Evolutionary conservation across 2,888 invertebrate species (phyloP), one percentile per base, ranked within the genome.

Genomic region (Lasius fuliginosus): DNA sequence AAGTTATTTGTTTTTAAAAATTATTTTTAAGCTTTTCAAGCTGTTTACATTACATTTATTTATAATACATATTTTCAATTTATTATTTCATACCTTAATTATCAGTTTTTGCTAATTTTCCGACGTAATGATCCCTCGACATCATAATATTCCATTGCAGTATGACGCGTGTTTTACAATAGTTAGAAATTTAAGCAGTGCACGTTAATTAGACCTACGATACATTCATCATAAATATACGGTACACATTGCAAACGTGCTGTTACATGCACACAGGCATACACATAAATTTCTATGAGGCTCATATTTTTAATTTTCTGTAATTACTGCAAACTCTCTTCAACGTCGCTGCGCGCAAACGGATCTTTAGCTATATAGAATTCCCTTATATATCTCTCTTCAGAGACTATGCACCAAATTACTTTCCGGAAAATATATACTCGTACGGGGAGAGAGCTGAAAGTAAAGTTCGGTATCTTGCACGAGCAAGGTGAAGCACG

Each of bases 291-390:
- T 73, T 62, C 60, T 46, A 27, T 46, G 46, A 69, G 46, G 33
- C 23, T 71, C 73, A 36, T 81, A 73, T 71, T 81, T 81, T 81
- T 81, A 73, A 81, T 81, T 81, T 73, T 46, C 60, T 8, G 69
- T 77, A 73, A 81, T 81, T 81, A 81, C 79, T 23, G 60, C 68
- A 33, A 71, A 81, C 58, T 58, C 79, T 60, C 58, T 81, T 73
- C 79, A 81, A 73, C 71, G 23, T 58, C 46, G 33, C 46, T 46
- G 60, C 33, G 30, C 23, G 33, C 53, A 76, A 40, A 12, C n/a
- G 46, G 23, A 23, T 60, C 33, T 60, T 46, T 46, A 27, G 23
- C 36, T 60, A 36, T 53, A 53, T 60, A 71, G 42, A 49, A 27
- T 36, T 18, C 46, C 27, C 60, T 79, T 33, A 46, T 71, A 60